Conservation (phyloP, 2,888 invertebrate genomes). For the Nomada goodeniana region DNA sequence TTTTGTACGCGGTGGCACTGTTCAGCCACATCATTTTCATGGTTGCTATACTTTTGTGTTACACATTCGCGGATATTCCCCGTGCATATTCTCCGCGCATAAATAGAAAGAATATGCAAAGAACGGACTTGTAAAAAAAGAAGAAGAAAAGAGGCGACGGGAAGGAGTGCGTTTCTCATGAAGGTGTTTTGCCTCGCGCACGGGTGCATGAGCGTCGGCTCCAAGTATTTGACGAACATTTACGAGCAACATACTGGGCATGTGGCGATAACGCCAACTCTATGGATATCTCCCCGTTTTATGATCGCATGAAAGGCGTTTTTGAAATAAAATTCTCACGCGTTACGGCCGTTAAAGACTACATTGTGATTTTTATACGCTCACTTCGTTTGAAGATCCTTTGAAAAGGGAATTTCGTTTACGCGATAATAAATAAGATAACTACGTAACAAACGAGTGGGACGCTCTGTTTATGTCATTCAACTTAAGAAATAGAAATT, state of each 20-base stretch:
- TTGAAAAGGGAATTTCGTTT: conserved; percentile 15
- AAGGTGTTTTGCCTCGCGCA: conserved; percentile 33
- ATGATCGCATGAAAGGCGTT: conserved; percentile 56
- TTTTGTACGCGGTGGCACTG: too few relatives aligned
- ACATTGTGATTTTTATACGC: conserved; percentile 53
- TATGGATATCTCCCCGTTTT: conserved; percentile 52
- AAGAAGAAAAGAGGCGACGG: neutral
- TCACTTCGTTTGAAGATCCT: conserved; percentile 16
- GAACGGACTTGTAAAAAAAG: conserved; percentile 4
- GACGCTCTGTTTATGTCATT: too few relatives aligned
- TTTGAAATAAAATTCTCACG: conserved; percentile 56
- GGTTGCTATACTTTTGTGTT: too few relatives aligned
- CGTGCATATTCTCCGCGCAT: neutral
- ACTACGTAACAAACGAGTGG: too few relatives aligned
- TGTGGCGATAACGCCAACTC: conserved; percentile 45
- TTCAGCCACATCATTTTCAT: too few relatives aligned
- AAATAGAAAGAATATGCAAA: conserved; percentile 4
- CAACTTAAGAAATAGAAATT: too few relatives aligned
- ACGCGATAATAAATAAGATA: neutral
- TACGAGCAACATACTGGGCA: conserved; percentile 58
- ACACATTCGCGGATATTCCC: too few relatives aligned
- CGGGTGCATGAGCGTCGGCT: neutral
- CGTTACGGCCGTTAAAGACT: conserved; percentile 45
- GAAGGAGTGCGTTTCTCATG: conserved; percentile 24
- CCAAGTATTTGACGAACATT: conserved; percentile 55